A percentile compares a stretch with the other conserved stretches of the same genome.
Conservation (phyloP, 2,888 invertebrate species). For the Coleophora flavipennella region DNA sequence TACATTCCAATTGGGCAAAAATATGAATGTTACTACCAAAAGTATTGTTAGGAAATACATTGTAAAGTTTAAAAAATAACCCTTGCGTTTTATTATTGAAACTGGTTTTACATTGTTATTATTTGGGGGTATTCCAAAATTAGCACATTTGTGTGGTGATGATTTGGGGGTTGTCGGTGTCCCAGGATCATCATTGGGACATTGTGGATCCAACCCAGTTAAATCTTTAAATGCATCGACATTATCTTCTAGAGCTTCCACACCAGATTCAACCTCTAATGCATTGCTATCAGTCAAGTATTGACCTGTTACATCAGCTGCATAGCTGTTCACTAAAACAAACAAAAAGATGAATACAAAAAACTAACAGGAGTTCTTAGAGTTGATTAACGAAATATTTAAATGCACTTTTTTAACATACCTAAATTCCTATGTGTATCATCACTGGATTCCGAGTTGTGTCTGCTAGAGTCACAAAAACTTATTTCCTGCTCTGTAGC, state of each 20-base stretch:
- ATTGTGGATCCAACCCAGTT: constrained; percentile 23
- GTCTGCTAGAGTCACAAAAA: constrained; percentile 38
- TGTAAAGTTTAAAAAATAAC: constrained; percentile 29
- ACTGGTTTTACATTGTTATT: constrained; percentile 25
- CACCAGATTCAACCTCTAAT: constrained; percentile 64
- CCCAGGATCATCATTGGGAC: constrained; percentile 19
- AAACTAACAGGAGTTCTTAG: not conserved
- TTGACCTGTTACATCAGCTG: constrained; percentile 36
- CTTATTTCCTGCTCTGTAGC: constrained; percentile 42
- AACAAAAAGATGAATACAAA: not conserved
- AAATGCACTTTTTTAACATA: constrained; percentile 19
- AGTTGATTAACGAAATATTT: not conserved
- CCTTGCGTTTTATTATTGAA: not conserved
- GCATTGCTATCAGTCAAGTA: constrained; percentile 26
- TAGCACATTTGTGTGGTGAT: constrained; percentile 22
- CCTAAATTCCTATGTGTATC: constrained; percentile 64
- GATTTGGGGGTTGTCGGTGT: constrained; percentile 16
- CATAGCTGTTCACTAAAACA: constrained; percentile 34
- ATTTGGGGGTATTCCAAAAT: constrained; percentile 44
- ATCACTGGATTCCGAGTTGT: constrained; percentile 54
- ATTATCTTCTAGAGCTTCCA: constrained; percentile 65
- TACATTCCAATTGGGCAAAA: constrained; percentile 50
- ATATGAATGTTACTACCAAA: not conserved
- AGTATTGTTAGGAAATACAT: constrained; percentile 55
- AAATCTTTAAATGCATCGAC: constrained; percentile 46